phyloP scores from a whole-genome alignment of 2,888 invertebrate species.

The Dendrolimus pini region DNA sequence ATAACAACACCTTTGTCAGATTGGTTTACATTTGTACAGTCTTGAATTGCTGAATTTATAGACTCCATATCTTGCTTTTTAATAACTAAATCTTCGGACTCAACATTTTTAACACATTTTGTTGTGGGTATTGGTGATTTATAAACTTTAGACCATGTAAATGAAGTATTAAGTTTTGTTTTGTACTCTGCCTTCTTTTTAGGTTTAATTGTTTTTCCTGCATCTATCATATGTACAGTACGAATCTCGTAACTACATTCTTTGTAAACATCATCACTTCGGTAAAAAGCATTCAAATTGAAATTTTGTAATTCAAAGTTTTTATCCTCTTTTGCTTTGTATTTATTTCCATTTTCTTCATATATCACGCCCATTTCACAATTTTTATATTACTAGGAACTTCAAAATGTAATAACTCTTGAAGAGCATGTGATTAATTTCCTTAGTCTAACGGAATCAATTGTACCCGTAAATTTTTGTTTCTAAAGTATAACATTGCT shows the following conservation, averaged over 20 bases:
- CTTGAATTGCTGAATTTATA: background rate
- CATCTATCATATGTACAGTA: conserved; percentile 2
- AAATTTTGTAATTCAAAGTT: conserved; percentile 16
- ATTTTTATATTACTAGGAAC: background rate
- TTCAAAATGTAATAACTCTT: too few relatives aligned
- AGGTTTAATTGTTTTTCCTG: conserved; percentile 2
- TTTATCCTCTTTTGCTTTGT: conserved; percentile 4
- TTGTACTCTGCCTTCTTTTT: conserved; percentile 9
- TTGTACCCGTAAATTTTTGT: too few relatives aligned
- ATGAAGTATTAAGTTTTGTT: conserved; percentile 18
- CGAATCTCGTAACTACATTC: conserved; percentile 37
- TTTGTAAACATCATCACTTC: conserved; percentile 40
- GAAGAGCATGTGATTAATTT: too few relatives aligned
- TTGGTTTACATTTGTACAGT: background rate
- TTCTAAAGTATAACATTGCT: too few relatives aligned
- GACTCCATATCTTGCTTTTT: background rate
- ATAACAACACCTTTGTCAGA: background rate
- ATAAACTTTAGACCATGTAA: conserved; percentile 44
- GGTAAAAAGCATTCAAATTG: conserved; percentile 26
- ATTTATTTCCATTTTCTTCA: conserved; percentile 12
- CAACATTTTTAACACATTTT: conserved; percentile 9
- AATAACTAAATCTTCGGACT: conserved; percentile 11
- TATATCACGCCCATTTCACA: conserved; percentile 26
- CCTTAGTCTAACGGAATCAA: too few relatives aligned
- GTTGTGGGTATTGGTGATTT: conserved; percentile 28